phyloP scores from a whole-genome alignment of 2,888 invertebrate species.

The Galerucella nymphaeae region DNA sequence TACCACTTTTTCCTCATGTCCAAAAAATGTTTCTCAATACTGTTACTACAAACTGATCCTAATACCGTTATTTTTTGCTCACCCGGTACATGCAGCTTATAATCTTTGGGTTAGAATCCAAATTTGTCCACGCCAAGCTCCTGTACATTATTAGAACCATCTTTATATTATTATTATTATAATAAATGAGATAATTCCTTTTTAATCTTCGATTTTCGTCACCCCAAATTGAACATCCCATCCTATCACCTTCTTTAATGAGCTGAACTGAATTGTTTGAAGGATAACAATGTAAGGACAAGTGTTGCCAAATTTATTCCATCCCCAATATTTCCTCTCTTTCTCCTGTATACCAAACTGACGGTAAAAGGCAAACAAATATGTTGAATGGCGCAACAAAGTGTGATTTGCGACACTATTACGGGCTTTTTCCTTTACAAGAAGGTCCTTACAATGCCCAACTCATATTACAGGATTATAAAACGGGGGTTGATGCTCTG shows the following conservation, averaged over 20 bases:
- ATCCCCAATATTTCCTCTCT: background rate
- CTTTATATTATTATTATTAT: too few relatives aligned
- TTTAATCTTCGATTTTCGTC: background rate
- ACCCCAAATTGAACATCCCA: background rate
- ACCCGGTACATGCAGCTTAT: too few relatives aligned
- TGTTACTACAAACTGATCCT: too few relatives aligned
- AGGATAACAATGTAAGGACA: constrained; percentile 9
- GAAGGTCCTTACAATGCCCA: constrained; percentile 53
- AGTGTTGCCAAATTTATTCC: background rate
- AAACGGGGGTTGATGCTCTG: constrained; percentile 41
- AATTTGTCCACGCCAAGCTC: too few relatives aligned
- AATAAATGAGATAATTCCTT: too few relatives aligned
- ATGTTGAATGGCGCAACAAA: constrained; percentile 52
- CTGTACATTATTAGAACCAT: too few relatives aligned
- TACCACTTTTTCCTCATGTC: too few relatives aligned
- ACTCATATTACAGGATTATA: constrained; percentile 62
- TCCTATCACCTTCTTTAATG: constrained; percentile 3
- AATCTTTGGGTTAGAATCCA: too few relatives aligned
- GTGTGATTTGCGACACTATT: constrained; percentile 61
- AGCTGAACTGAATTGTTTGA: constrained; percentile 7
- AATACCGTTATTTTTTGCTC: too few relatives aligned
- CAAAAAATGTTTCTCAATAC: too few relatives aligned
- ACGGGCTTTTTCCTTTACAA: constrained; percentile 47
- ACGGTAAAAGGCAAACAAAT: constrained; percentile 57
- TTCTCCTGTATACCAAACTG: constrained; percentile 11